Evolutionary conservation across 2,797 vertebrate species (phyloP), one percentile per base, ranked within the genome.

Genomic region (Onychomys arenicola): DNA sequence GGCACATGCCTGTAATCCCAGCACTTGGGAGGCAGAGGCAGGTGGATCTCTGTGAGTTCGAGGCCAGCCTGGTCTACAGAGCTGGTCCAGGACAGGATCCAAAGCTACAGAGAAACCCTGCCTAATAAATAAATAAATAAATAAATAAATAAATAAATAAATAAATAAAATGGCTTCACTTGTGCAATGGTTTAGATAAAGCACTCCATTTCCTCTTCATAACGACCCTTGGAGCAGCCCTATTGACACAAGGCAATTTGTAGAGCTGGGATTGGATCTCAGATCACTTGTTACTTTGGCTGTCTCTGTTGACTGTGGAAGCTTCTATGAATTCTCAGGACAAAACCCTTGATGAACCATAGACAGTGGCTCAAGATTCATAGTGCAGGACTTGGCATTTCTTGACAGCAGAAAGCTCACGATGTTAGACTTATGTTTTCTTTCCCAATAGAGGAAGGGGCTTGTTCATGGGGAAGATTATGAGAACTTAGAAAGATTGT

Each of bases 381-480:
- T 4, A 46, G 25, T 16, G 59, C 2, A 80, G 29, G 16, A 13
- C 29, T n/a, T 25, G n/a, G 3, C 12, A 90, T 93, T 88, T 96
- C 57, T 55, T 94, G 40, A n/a, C 73, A 71, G 25, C 27, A 85
- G 49, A 93, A 94, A 67, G 43, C 2, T 91, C 57, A n/a, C 23
- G 27, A 90, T 84, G 75, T 65, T 92, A 94, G 63, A 90, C 21
- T 69, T 78, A 2, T 75, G 11, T 57, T 87, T 92, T 78, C 76
- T 69, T 93, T 59, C n/a, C n/a, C 43, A 78, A 67, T 2, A 40
- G 86, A 85, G 12, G 32, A n/a, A 81, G 8, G 21, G 40, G 5
- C 34, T 84, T 75, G 32, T 52, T 87, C 32, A 59, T 75, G 43
- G 55, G 78, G 6, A 40, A 67, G 49, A 4, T 37, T 34, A 85